These are phyloP conservation scores for Tiliqua scincoides DNA, from an alignment of 2,113 vertebrate genomes.

Conservation along the genomic window DNA sequence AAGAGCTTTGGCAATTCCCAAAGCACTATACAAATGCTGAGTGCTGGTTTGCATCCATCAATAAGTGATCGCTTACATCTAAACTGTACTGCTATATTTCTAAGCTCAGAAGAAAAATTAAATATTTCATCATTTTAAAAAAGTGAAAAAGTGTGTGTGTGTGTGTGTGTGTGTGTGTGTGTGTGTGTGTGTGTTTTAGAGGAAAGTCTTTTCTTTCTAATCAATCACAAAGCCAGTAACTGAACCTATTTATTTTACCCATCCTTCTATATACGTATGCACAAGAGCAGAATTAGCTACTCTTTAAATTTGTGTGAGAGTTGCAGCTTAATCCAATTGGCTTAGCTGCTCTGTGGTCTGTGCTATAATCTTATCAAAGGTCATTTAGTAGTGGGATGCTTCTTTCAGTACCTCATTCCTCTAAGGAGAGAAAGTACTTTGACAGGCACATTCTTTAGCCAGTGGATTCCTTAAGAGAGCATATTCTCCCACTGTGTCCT, in stretches of 20 bases:
- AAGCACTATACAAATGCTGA: no score
- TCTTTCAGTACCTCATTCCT: not conserved
- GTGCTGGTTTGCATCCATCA: no score
- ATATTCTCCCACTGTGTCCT: not conserved
- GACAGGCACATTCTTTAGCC: not conserved
- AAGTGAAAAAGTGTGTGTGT: not conserved
- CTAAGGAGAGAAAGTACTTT: not conserved
- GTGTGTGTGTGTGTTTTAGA: no score
- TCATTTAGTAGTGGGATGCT: not conserved
- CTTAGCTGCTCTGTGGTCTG: conserved; percentile 1
- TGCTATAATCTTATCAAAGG: conserved; percentile 22
- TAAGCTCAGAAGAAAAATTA: not conserved
- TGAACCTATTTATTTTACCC: not conserved
- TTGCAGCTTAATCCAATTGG: not conserved
- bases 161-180: no score
- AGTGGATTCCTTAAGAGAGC: conserved; percentile 23
- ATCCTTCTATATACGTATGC: not conserved
- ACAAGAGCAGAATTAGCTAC: conserved; percentile 2
- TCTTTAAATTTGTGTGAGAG: not conserved
- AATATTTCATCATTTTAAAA: not conserved
- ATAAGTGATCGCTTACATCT: no score
- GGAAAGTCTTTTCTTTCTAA: not conserved
- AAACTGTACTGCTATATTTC: no score
- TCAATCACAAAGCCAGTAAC: not conserved
- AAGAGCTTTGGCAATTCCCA: no score